Evolutionary conservation across 2,888 invertebrate species (phyloP).

Genomic region (Pycnomerus fuliginosus): DNA sequence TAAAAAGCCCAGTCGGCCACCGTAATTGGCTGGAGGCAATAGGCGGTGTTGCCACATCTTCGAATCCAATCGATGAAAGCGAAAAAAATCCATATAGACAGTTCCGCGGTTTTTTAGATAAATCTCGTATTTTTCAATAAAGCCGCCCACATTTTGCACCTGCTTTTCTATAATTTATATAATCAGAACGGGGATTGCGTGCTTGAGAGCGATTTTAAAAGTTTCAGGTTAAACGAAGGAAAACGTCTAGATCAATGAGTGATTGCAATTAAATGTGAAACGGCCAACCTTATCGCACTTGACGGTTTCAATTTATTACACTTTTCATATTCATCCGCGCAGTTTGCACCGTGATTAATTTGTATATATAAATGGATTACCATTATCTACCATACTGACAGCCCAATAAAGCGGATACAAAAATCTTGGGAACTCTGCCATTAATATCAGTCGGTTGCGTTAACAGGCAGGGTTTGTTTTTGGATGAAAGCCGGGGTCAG

Average conservation of each 20-base stretch:
- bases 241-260: not conserved
- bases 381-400: slow-evolving; percentile 29
- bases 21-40: too few relatives aligned
- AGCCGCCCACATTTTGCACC: slow-evolving; percentile 14
- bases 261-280: slow-evolving; percentile 1
- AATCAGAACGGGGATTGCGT: too few relatives aligned
- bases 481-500: slow-evolving; percentile 17
- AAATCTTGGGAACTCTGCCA: slow-evolving; percentile 26
- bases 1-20: too few relatives aligned
- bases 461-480: slow-evolving; percentile 14
- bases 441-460: slow-evolving; percentile 24
- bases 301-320: not conserved
- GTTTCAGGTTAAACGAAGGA: not conserved
- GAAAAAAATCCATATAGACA: too few relatives aligned
- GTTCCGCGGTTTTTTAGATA: too few relatives aligned
- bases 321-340: not conserved
- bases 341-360: not conserved
- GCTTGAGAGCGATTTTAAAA: not conserved
- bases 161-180: slow-evolving; percentile 18
- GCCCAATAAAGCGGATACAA: slow-evolving; percentile 29
- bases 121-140: slow-evolving; percentile 22
- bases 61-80: too few relatives aligned
- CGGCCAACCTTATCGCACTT: too few relatives aligned
- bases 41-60: too few relatives aligned
- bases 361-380: slow-evolving; percentile 18